These are phyloP conservation scores for Acleris emargana DNA, from an alignment of 2,888 invertebrate genomes.

Conservation along the genomic window DNA sequence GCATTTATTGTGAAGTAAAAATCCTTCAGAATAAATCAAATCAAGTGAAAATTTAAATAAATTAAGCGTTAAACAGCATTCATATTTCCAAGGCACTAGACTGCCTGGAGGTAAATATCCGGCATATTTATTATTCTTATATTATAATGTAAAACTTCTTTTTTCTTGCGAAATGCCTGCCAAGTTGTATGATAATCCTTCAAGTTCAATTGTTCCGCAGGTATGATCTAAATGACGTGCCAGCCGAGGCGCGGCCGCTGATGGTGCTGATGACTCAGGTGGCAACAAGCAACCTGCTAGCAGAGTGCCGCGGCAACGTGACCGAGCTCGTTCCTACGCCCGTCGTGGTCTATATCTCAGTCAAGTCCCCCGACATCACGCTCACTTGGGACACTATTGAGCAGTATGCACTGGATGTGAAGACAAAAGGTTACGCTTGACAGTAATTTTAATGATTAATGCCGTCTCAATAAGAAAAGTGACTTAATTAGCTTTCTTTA, in stretches of 20 bases:
- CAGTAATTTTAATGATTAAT: not conserved
- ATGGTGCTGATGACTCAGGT: constrained; percentile 82
- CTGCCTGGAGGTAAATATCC: too few relatives aligned
- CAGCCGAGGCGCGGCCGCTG: constrained; percentile 72
- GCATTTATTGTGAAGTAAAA: too few relatives aligned
- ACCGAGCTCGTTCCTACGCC: constrained; percentile 74
- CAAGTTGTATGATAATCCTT: not conserved
- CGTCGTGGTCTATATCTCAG: constrained; percentile 82
- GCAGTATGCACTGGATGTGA: constrained; percentile 85
- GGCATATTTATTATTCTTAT: too few relatives aligned
- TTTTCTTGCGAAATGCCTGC: too few relatives aligned
- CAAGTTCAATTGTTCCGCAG: constrained; percentile 48
- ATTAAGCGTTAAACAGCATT: too few relatives aligned
- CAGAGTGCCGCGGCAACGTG: constrained; percentile 82
- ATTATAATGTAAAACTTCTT: too few relatives aligned
- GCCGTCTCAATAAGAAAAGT: too few relatives aligned
- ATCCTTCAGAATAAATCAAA: too few relatives aligned
- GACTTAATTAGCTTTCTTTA: too few relatives aligned
- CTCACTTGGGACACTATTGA: constrained; percentile 89
- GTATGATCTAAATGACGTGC: constrained; percentile 80
- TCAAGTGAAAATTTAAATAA: too few relatives aligned
- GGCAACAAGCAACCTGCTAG: constrained; percentile 81
- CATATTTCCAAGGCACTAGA: too few relatives aligned
- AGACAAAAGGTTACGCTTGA: constrained; percentile 74
- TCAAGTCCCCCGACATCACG: constrained; percentile 72